Evolutionary conservation across 2,888 invertebrate species (phyloP).

Genomic region (Steinernema carpocapsae): DNA sequence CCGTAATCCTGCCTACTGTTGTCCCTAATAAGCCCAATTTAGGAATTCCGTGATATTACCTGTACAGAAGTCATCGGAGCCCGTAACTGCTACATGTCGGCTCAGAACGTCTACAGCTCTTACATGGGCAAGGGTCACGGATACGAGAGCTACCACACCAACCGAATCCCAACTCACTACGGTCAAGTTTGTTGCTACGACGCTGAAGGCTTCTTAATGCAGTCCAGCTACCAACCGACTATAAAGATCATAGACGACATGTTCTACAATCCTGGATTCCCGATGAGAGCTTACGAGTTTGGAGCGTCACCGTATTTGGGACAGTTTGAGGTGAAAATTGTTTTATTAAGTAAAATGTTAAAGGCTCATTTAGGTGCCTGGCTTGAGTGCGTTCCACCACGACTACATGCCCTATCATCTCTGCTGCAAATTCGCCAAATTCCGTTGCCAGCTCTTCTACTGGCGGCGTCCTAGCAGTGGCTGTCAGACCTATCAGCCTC

Average conservation of each 20-base stretch:
- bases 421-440: constrained; percentile 91
- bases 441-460: constrained; percentile 91
- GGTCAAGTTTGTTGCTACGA: constrained; percentile 98
- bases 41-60: constrained; percentile 66
- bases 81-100: constrained; percentile 78
- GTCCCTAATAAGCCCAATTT: too few relatives aligned
- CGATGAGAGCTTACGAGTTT: constrained; percentile 76
- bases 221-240: constrained; percentile 87
- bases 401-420: constrained; percentile 92
- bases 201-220: constrained; percentile 85
- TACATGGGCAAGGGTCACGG: constrained; percentile 57
- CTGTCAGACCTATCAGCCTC: constrained; percentile 78
- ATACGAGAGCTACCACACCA: constrained; percentile 47
- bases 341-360: neutral
- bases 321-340: constrained; percentile 80
- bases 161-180: constrained; percentile 67
- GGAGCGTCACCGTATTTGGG: constrained; percentile 92
- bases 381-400: constrained; percentile 92
- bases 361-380: constrained; percentile 76
- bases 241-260: constrained; percentile 60
- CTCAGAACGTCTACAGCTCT: constrained; percentile 65
- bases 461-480: constrained; percentile 88
- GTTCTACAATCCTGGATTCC: constrained; percentile 67
- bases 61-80: constrained; percentile 88
- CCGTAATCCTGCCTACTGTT: neutral